Evolutionary conservation across 2,797 vertebrate species (phyloP).

Genomic region (Pangasius krempfi): DNA sequence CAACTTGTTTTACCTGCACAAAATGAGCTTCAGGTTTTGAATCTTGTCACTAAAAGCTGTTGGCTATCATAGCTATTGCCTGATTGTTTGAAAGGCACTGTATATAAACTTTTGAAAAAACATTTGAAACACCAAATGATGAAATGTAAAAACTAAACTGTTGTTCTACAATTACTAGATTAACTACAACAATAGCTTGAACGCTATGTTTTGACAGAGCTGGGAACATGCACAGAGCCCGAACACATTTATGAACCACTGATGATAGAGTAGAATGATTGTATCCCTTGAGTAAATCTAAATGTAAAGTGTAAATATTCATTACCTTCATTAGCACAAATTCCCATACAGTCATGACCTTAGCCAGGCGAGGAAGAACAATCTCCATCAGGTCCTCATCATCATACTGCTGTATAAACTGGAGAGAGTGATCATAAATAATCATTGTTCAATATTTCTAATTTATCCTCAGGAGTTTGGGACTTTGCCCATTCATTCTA

Average conservation of each 20-base stretch:
- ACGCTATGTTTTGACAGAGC: not conserved
- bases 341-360: constrained; percentile 87
- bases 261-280: not conserved
- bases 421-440: constrained; percentile 39
- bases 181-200: not conserved
- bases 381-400: constrained; percentile 87
- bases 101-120: too few species aligned
- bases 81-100: not conserved
- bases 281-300: not conserved
- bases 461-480: not conserved
- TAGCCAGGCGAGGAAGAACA: constrained; percentile 85
- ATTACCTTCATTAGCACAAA: constrained; percentile 90
- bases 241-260: not conserved
- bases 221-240: not conserved
- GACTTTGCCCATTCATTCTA: not conserved
- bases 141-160: not conserved
- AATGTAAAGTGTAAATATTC: not conserved
- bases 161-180: not conserved
- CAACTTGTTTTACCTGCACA: not conserved
- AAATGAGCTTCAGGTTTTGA: not conserved
- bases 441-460: not conserved
- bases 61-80: not conserved
- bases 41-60: not conserved
- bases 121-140: not conserved
- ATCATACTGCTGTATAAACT: constrained; percentile 86